Evolutionary conservation across 1,140 invertebrate genomes (phyloP), one percentile per base, ranked within the genome.

Genomic region (Triops longicaudatus): DNA sequence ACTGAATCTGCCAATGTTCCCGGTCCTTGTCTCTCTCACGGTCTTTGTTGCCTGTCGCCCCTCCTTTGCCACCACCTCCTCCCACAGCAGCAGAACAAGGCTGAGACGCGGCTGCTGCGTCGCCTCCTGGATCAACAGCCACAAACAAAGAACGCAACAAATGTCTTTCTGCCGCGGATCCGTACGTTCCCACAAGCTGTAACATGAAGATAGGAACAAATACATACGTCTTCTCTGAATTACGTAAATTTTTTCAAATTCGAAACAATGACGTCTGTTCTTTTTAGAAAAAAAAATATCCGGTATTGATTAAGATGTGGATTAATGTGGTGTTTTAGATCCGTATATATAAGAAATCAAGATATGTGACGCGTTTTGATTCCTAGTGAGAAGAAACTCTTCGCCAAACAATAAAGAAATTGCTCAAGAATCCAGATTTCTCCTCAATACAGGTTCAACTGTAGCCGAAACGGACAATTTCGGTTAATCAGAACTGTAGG

Each of bases 141-240:
- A 92, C 92, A 86, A 94, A 92, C 84, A 95, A 89, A 87, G 91
- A 92, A 86, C 92, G 91, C 85, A 93, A 89, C 84, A 93, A 89
- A 88, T 94, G 92, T 86, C 92, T 89, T 86, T 94, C 92, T 85
- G 92, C 92, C 88, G 94, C 92, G 84, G 92, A 88, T 86, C 92
- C 92, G 87, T 92, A 89, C 83, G 89, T 88, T 85, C 88, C 87
- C 79, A 93, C 90, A 85, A 93, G 88, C 92, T 94, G 84, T 75
- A 50, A 79, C 83, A 83, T 79, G n/a, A 79, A 37, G 31, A 37
- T 78, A 78, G 78, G 72, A 79, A 44, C 78, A n/a, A 80, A 71
- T 17, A 75, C 41, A 72, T 50, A 73, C n/a, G 26, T 41, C 27
- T 72, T n/a, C n/a, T n/a, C n/a, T n/a, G n/a, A n/a, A n/a, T n/a